Base-by-base conservation (phyloP, 2,888 invertebrate species). In the Sarcophaga variegata region DNA sequence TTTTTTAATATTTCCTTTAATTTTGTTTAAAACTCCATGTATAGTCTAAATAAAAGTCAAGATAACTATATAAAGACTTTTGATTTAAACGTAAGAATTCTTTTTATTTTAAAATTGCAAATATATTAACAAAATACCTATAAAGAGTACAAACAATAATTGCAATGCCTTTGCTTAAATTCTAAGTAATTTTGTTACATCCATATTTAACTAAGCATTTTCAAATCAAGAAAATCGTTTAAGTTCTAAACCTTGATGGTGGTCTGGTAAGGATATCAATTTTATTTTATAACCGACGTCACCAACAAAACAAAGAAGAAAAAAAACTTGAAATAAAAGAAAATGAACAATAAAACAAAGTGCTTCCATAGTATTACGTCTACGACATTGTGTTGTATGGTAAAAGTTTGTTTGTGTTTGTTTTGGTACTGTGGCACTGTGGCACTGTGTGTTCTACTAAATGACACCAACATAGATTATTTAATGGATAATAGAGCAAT, bases 401-500 rank as follows among this genome's bases (percentile, higher is more conserved):
- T 54, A 17, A 17, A 54, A 54, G 54, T 49, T 20, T 20, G 3
- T 70, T 49, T 20, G 17, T 66, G 22, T 22, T 22, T 22, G 22
- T 22, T 22, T 22, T 22, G 22, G 22, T 22, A 22, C 22, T 22
- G 22, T 22, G 22, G 22, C 22, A 22, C 22, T 22, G 22, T 22
- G 22, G 22, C 22, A 22, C 22, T 22, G 22, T 22, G 14, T 77
- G 22, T 77, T 77, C 22, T 67, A 49, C 67, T 72, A 74, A 83
- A 78, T 78, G 78, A 83, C 83, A 83, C 72, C 62, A 83, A 60
- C 75, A 66, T 62, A 86, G 75, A 82, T 81, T 81, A 85, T 78
- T 82, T 78, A 63, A 67, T 80, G 71, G 86, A 83, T 86, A 86
- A 83, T 77, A 83, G 67, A 63, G 76, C 62, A 81, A 81, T 83